Evolutionary conservation across 2,797 vertebrate species (phyloP).

Genomic region (Brotogeris chrysoptera): DNA sequence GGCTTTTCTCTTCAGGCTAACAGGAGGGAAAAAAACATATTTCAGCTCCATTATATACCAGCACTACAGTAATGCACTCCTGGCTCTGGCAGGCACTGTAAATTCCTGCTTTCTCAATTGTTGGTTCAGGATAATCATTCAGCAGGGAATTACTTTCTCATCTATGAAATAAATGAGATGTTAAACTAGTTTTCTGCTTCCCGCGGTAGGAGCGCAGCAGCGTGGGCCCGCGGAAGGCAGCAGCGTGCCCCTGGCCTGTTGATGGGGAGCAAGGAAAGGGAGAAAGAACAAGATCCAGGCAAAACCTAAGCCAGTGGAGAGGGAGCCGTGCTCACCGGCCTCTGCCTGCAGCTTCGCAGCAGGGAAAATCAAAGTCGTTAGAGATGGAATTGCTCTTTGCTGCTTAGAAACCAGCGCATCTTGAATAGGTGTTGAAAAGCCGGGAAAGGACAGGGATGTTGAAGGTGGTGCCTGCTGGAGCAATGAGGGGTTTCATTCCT

Average conservation of each 20-base stretch:
- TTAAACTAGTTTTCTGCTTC: conserved; percentile 82
- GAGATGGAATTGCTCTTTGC: background rate
- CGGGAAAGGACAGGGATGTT: background rate
- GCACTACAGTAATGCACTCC: conserved; percentile 66
- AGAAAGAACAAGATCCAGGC: background rate
- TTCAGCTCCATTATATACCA: conserved; percentile 65
- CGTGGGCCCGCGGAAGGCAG: background rate
- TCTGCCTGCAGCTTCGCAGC: background rate
- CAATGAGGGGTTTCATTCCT: background rate
- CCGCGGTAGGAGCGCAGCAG: conserved; percentile 64
- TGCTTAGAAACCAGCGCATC: background rate
- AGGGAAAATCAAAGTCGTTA: background rate
- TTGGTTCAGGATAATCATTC: conserved; percentile 82
- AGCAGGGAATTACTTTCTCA: conserved; percentile 83
- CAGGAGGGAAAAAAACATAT: conserved; percentile 72
- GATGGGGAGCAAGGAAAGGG: background rate
- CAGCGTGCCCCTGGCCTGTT: background rate
- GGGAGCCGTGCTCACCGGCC: fast-evolving
- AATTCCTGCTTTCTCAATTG: conserved; percentile 80
- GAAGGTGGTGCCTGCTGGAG: background rate
- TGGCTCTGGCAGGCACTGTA: conserved; percentile 71
- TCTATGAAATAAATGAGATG: conserved; percentile 83
- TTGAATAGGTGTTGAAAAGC: no score
- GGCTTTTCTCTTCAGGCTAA: conserved; percentile 85
- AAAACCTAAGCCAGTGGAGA: background rate